A percentile compares a stretch with the other conserved stretches of the same genome.
These are phyloP conservation scores for Philopotamus ludificatus DNA, from an alignment of 1,140 invertebrate species.

Conservation along the genomic window DNA sequence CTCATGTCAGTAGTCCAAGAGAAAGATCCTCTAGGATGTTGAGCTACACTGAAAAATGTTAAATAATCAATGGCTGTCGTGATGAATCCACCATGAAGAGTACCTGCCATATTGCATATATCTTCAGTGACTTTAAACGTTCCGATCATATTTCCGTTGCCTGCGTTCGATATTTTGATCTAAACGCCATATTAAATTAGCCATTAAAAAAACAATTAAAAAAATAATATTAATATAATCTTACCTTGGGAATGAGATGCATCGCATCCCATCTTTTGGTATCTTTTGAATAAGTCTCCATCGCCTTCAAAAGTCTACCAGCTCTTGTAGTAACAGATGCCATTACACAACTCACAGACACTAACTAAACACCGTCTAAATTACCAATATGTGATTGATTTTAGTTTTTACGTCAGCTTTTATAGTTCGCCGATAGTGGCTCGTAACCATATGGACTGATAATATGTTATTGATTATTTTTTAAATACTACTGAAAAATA, in stretches of 20 bases:
- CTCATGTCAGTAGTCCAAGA: conserved; percentile 17
- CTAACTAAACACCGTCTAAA: no score
- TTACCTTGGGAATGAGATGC: background rate
- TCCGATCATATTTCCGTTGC: background rate
- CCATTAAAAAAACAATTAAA: background rate
- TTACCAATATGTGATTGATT: no score
- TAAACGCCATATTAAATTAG: background rate
- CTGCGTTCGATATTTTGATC: conserved; percentile 13
- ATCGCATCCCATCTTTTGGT: conserved; percentile 9
- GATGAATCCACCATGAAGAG: conserved; percentile 15
- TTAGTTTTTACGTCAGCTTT: no score
- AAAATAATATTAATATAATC: background rate
- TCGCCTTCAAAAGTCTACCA: background rate
- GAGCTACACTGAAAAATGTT: background rate
- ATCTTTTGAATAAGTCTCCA: background rate
- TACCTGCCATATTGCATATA: background rate
- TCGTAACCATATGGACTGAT: no score
- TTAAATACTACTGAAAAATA: no score
- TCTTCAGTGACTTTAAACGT: conserved; percentile 16
- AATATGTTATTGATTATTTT: no score
- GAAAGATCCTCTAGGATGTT: conserved; percentile 4
- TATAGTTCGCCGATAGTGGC: no score
- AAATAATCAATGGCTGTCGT: conserved; percentile 1
- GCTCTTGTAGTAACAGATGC: conserved; percentile 12
- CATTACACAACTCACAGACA: no score